A percentile compares a stretch with the other conserved stretches of the same genome.
These are phyloP conservation scores for Yponomeuta malinellus DNA, from an alignment of 2,888 invertebrate genomes.

Conservation along the genomic window DNA sequence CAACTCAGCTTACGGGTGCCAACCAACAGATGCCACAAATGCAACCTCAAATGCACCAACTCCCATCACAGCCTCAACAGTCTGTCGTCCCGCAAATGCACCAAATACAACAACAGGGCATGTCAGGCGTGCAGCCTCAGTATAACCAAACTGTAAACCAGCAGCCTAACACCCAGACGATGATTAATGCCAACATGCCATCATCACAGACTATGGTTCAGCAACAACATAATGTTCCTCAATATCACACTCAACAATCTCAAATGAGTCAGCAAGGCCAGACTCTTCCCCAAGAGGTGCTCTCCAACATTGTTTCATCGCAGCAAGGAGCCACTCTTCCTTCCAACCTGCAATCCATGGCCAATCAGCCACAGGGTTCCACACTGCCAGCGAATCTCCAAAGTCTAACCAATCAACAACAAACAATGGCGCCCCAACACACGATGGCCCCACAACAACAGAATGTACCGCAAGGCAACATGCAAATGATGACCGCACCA, in stretches of 20 bases:
- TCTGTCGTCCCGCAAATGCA: conserved; percentile 70
- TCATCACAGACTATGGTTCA: conserved; percentile 69
- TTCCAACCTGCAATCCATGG: conserved; percentile 62
- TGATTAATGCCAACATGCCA: conserved; percentile 64
- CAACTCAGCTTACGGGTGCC: conserved; percentile 55
- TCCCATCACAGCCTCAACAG: conserved; percentile 69
- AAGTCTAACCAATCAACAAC: conserved; percentile 64
- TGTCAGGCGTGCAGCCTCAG: conserved; percentile 70
- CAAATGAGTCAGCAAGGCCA: conserved; percentile 70
- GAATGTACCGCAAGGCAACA: conserved; percentile 74
- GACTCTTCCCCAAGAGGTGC: conserved; percentile 67
- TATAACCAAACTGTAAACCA: conserved; percentile 71
- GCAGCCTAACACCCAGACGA: conserved; percentile 58
- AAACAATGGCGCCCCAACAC: conserved; percentile 47
- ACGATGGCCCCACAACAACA: conserved; percentile 67
- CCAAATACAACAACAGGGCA: conserved; percentile 67
- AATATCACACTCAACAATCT: conserved; percentile 68
- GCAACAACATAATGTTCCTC: conserved; percentile 66
- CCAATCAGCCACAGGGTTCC: conserved; percentile 72
- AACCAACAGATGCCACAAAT: conserved; percentile 71
- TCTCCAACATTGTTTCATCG: conserved; percentile 66
- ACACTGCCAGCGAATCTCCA: conserved; percentile 78
- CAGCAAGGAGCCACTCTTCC: conserved; percentile 69
- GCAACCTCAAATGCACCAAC: conserved; percentile 70
- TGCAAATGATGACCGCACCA: conserved; percentile 74